phyloP scores from a whole-genome alignment of 2,113 vertebrate species.

The Dicerorhinus sumatrensis region DNA sequence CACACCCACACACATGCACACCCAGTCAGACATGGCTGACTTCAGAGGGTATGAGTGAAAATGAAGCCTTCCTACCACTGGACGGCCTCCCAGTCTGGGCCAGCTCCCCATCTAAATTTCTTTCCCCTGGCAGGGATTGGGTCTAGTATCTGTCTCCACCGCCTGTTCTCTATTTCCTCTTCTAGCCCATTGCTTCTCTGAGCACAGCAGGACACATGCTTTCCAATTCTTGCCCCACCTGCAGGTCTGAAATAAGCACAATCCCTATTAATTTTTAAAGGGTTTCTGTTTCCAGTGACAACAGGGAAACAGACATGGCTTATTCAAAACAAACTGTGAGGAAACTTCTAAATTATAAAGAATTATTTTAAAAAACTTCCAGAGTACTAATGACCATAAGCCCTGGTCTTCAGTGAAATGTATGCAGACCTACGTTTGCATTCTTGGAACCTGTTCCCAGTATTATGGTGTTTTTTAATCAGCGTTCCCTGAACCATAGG shows the following conservation, averaged over 20 bases:
- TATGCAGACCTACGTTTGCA: not conserved
- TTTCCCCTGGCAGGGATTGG: not conserved
- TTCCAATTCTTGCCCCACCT: slow-evolving; percentile 30
- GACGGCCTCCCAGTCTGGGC: not conserved
- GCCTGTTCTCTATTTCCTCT: not conserved
- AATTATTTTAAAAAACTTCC: not conserved
- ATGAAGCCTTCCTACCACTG: not conserved
- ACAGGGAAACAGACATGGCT: not conserved
- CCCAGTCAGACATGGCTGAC: not conserved
- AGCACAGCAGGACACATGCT: not conserved
- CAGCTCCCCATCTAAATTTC: not conserved
- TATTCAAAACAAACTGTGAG: not conserved
- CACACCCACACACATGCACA: not conserved
- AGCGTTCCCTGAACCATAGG: not conserved
- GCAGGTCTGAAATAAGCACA: not conserved
- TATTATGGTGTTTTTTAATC: not conserved
- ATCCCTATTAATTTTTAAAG: slow-evolving; percentile 21
- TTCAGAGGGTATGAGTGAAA: not conserved
- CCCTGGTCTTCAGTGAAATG: slow-evolving; percentile 20
- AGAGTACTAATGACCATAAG: not conserved
- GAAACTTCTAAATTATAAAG: not conserved
- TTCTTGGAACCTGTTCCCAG: not conserved
- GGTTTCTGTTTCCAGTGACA: not conserved
- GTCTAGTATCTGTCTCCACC: not conserved
- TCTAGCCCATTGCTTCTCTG: not conserved